Conservation (phyloP, 2,888 invertebrate species). For the Nipponacmea schrenckii region DNA sequence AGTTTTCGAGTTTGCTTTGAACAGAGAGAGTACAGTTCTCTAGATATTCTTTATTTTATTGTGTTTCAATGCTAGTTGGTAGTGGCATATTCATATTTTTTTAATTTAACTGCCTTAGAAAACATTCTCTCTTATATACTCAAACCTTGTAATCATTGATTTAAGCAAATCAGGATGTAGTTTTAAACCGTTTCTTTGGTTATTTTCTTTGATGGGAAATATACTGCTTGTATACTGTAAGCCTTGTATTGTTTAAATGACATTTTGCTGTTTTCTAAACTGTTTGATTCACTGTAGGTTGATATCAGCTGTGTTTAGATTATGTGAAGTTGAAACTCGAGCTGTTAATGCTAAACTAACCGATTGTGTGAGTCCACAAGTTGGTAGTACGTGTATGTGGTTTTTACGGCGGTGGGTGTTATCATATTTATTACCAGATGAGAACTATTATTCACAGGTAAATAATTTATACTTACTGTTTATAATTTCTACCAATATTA, state of each 20-base stretch:
- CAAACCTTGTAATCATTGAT: too few relatives aligned
- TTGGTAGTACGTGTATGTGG: constrained; percentile 82
- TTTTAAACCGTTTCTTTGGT: too few relatives aligned
- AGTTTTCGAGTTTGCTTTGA: neutral
- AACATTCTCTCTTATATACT: too few relatives aligned
- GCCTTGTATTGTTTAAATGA: too few relatives aligned
- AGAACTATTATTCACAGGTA: constrained; percentile 73
- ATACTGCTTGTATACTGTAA: too few relatives aligned
- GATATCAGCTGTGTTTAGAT: constrained; percentile 77
- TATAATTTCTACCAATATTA: neutral
- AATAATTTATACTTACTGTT: constrained; percentile 15
- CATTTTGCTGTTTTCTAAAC: neutral
- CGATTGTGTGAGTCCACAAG: constrained; percentile 81
- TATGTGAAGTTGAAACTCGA: constrained; percentile 81
- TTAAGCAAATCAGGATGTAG: too few relatives aligned
- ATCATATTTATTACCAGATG: constrained; percentile 77
- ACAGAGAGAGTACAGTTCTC: too few relatives aligned
- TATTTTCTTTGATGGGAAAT: too few relatives aligned
- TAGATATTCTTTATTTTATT: too few relatives aligned
- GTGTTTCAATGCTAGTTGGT: too few relatives aligned
- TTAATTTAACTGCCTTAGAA: too few relatives aligned
- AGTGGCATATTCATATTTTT: too few relatives aligned
- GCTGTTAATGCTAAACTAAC: constrained; percentile 78
- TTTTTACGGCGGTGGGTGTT: constrained; percentile 82
- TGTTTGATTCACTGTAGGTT: constrained; percentile 69